Conservation (phyloP, 2,797 vertebrate species). For the Manis crassicaudata region DNA sequence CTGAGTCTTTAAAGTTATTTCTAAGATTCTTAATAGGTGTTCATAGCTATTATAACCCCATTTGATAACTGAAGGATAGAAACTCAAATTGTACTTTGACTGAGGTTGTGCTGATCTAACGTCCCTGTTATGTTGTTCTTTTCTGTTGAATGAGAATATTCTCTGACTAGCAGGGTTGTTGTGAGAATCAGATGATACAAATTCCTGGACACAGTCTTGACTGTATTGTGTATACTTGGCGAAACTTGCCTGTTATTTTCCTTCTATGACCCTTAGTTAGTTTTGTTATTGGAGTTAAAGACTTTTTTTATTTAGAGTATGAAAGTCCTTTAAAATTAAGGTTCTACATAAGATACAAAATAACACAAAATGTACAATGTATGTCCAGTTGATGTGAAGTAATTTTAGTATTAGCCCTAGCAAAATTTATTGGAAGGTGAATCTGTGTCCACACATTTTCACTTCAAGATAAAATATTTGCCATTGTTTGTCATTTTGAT, state of each 20-base stretch:
- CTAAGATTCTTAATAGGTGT: neutral
- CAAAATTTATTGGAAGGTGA: neutral
- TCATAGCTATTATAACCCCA: neutral
- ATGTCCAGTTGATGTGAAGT: neutral
- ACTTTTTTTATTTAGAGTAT: neutral
- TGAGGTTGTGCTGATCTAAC: neutral
- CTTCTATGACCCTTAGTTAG: neutral
- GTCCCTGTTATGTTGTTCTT: neutral
- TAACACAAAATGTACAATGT: neutral
- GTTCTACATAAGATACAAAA: neutral
- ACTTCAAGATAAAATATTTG: constrained; percentile 29
- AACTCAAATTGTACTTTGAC: neutral
- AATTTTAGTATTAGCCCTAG: neutral
- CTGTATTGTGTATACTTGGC: neutral
- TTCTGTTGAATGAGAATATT: neutral
- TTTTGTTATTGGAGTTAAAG: constrained; percentile 31
- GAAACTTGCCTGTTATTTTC: neutral
- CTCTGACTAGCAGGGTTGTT: neutral
- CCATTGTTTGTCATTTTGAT: neutral
- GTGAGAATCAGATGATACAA: neutral
- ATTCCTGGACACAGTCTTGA: neutral
- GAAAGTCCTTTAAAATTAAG: constrained; percentile 38
- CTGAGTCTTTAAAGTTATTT: neutral
- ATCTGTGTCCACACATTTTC: neutral
- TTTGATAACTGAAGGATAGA: neutral